Base-by-base conservation (phyloP, 2,113 vertebrate genomes). In the Ptychochromis oligacanthus region DNA sequence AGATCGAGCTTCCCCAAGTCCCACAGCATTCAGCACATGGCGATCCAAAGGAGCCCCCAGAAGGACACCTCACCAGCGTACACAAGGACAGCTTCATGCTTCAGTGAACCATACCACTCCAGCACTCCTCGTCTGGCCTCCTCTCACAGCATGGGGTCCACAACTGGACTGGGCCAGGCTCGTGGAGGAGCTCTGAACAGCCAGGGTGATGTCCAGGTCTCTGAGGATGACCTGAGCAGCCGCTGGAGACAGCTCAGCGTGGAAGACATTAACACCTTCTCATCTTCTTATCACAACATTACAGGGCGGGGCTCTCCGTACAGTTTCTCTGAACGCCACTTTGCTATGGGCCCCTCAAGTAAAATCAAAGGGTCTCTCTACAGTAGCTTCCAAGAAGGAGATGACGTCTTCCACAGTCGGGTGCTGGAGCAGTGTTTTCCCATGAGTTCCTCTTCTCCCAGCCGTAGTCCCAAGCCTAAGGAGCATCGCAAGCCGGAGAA, bases 171-270 rank as follows among this genome's bases (percentile, higher is more conserved):
- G 26, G 86, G 75, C 36, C 91, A 81, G 34, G 90, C 77, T 28
- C 80, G 54, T 2, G 84, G 90, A 4, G 74, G 85, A 34, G 67
- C 60, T 36, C 64, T 58, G n/a, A 90, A 93, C 67, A 88, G 72
- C 49, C 77, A 38, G 36, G 79, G 49, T 12, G 83, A 94, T 1
- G 34, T 94, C 57, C 95, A 96, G 26, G 93, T 96, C 28, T 86
- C 95, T 0, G 95, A 97, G 59, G 97, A 97, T 4, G 96, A 97
- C 43, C 83, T 95, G 4, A 96, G 94, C 0, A 95, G 92, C 40
- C 95, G 94, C 28, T 99, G 98, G 98, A 96, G 96, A 72, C 97
- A 98, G 24, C 90, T 98, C 81, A 99, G 97, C 0, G 96, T 98
- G 59, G 98, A 99, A 82, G 97, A 99, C 87, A 93, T 98, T 8